Base-by-base conservation (phyloP, 2,797 vertebrate genomes). In the Kryptopterus vitreolus region DNA sequence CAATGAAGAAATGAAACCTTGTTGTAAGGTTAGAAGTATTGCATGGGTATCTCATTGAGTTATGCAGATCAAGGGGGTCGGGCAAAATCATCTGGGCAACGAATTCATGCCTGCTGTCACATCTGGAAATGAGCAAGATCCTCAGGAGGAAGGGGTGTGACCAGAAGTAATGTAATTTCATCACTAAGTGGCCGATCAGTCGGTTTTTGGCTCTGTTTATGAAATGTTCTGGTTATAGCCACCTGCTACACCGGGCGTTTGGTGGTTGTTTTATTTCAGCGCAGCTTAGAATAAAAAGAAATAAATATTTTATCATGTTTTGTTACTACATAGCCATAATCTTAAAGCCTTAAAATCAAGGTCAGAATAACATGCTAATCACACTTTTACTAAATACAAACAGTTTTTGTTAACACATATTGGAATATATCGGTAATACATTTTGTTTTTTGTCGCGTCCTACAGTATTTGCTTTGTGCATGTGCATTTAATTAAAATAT, bases 111-210 rank as follows among this genome's bases (percentile, higher is more conserved):
- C 24, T 59, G 57, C 57, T 59, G 24, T 59, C 57, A 24, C 26
- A 65, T 78, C 53, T 69, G 22, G 18, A 24, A 59, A 59, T 59
- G 57, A 59, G 57, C 24, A 59, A 59, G 24, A 59, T 29, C 24
- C 24, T 59, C 57, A 59, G 24, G 57, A 29, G 13, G 24, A 29
- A 59, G 10, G 13, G 24, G 5, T 59, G 57, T 29, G 26, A 59
- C 24, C 57, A 29, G 57, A 29, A 59, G 24, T 59, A 59, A 59
- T 6, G 11, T 29, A 29, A 59, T 59, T 29, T 59, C 11, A 59
- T 59, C 24, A 16, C 12, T 57, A 57, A 57, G 24, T 59, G 24
- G n/a, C 55, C 24, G 57, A 59, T 59, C 24, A 58, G 55, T 59
- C 29, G 24, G n/a, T 29, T 59, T 59, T 29, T 59, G 57, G 57